Conservation (phyloP, 2,797 vertebrate species). For the Pipistrellus pygmaeus region DNA sequence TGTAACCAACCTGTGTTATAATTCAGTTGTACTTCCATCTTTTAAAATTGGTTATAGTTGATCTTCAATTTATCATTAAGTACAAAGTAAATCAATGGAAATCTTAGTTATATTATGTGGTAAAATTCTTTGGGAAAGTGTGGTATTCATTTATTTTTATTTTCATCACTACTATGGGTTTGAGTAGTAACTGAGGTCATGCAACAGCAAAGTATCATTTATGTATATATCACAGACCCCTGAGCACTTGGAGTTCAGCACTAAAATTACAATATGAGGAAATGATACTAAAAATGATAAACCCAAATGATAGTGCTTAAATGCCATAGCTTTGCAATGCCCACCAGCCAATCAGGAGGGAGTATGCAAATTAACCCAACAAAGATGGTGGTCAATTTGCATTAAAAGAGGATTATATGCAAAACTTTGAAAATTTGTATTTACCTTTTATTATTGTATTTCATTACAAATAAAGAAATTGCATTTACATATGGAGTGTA, state of each 20-base stretch:
- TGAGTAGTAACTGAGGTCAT: not conserved
- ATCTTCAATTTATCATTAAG: not conserved
- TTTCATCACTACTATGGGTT: not conserved
- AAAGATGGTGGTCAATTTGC: too few relatives aligned
- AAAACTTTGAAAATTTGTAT: not conserved
- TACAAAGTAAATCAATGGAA: not conserved
- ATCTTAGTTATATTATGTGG: not conserved
- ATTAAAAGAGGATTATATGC: not conserved
- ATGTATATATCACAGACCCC: not conserved
- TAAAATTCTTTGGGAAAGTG: not conserved
- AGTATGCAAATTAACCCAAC: too few relatives aligned
- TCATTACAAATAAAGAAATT: constrained; percentile 34
- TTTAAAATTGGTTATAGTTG: not conserved
- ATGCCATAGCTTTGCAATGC: not conserved
- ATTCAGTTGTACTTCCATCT: not conserved
- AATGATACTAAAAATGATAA: not conserved
- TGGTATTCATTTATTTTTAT: not conserved
- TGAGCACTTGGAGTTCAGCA: not conserved
- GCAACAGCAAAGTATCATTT: not conserved
- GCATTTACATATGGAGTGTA: not conserved
- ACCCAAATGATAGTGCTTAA: not conserved
- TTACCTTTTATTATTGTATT: not conserved
- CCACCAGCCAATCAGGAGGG: too few relatives aligned
- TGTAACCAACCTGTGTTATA: not conserved
- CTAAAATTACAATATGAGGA: not conserved